Base-by-base conservation (phyloP, 2,113 vertebrate species). In the Plecturocebus donacophilus region DNA sequence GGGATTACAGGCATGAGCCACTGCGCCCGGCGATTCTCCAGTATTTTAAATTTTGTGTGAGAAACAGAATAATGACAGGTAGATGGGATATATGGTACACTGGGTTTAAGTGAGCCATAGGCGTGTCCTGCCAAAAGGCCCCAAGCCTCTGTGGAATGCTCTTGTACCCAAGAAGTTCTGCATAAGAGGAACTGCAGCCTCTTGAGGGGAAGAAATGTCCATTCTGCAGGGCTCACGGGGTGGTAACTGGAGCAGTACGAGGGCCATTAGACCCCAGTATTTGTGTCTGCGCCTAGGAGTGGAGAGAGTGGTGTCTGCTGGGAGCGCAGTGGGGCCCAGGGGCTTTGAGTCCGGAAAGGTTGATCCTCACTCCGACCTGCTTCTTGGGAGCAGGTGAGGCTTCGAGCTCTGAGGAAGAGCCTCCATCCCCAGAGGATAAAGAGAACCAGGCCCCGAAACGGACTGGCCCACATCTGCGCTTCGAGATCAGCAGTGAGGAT, bases 401-500 rank as follows among this genome's bases (percentile, higher is more conserved):
- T n/a, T 99, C 99, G 2, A 98, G 98, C 84, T 99, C 99, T 21
- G 99, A 99, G 14, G 99, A 99, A 17, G 99, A 96, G 79, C 91
- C 73, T 96, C 98, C 30, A 75, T 98, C 79, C 97, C 98, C 70
- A 35, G 99, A 99, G 81, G 97, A 98, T 87, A 99, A 99, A 61
- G 99, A 99, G 20, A 99, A 99, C 42, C 98, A 86, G 91, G 95
- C 97, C 25, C 95, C 97, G 0, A 98, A 56, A 98, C 98, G 98
- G 98, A 96, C 99, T 38, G 99, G 99, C 92, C 99, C 99, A 0
- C 99, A 99, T 94, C 97, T 99, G n/a, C 98, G 98, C 91, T 99
- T 99, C 25, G 99, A 99, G 97, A 99, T 99, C 96, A 99, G 98
- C 94, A 99, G 99, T 10, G 99, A 99, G 68, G 99, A 99, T 54